Base-by-base conservation (phyloP, 1,140 invertebrate genomes). In the Drosophila baimaii region DNA sequence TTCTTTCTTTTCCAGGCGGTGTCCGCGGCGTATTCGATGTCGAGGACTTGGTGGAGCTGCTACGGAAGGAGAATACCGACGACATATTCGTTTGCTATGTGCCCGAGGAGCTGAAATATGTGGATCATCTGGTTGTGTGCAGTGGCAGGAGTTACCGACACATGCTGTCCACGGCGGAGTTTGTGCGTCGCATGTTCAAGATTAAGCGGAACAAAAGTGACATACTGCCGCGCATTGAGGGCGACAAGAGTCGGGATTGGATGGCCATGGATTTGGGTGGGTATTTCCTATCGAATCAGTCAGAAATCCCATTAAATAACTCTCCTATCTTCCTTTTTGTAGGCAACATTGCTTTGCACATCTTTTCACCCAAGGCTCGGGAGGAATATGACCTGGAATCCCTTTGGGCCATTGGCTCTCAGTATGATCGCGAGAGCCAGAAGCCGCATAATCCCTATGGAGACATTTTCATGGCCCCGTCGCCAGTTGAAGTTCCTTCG, bases 311-410 rank as follows among this genome's bases (percentile, higher is more conserved):
- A 23, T 17, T 2, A 25, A 17, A 7, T 2, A 21, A 31, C n/a
- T 7, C n/a, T 5, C 0, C 3, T 9, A 15, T 23, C 5, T 6
- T 7, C 15, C 13, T n/a, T 94, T 31, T 17, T 5, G 5, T 88
- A 96, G 96, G 96, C 56, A 98, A 98, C 90, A 98, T 99, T 75
- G 95, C 95, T 3, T 86, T 99, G n/a, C 98, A 99, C 85, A 94
- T 99, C 72, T 98, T 98, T 92, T 95, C 95, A 27, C 91, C 93
- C 6, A 92, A 95, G 81, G 93, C 94, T 8, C 93, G 98, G 80
- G 90, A 94, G 72, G 86, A 93, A 43, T 98, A 98, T 92, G 97
- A 99, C 93, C 93, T 99, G 61, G 98, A 99, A 93, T 96, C 95
- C 8, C 92, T 99, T 21, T 99, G 98, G 98, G 94, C 96, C 47